phyloP scores from a whole-genome alignment of 1,140 invertebrate species.

The Zaprionus africanus region DNA sequence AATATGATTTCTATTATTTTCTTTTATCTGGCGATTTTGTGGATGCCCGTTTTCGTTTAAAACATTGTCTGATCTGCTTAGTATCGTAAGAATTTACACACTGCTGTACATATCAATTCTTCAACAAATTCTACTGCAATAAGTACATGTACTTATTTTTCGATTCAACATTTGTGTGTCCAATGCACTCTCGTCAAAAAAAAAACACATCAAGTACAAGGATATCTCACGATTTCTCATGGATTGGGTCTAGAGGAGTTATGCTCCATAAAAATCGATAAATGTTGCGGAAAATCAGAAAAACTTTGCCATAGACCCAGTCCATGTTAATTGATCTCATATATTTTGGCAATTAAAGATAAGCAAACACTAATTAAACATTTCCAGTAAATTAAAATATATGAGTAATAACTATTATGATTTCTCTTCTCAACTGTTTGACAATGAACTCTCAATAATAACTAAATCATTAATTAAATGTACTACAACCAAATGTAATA shows the following conservation, averaged over 20 bases:
- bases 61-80: slow-evolving; percentile 23
- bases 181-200: not conserved
- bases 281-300: not conserved
- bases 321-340: not conserved
- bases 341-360: slow-evolving; percentile 12
- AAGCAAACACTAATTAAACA: slow-evolving; percentile 35
- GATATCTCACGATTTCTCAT: slow-evolving; percentile 4
- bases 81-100: slow-evolving; percentile 23
- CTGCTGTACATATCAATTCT: slow-evolving; percentile 27
- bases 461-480: slow-evolving; percentile 48
- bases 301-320: not conserved
- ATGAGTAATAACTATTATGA: slow-evolving; percentile 72
- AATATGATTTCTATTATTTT: slow-evolving; percentile 1
- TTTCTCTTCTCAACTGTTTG: slow-evolving; percentile 78
- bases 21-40: slow-evolving; percentile 12
- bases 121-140: slow-evolving; percentile 11
- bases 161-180: slow-evolving; percentile 11
- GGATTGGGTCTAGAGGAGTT: slow-evolving; percentile 17
- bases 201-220: slow-evolving; percentile 5
- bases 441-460: slow-evolving; percentile 55
- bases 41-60: slow-evolving; percentile 7
- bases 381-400: slow-evolving; percentile 51
- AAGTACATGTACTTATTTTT: slow-evolving; percentile 3
- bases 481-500: slow-evolving; percentile 45
- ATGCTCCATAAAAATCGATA: not conserved